Conservation (phyloP, 2,888 invertebrate species). For the Myopa tessellatipennis region DNA sequence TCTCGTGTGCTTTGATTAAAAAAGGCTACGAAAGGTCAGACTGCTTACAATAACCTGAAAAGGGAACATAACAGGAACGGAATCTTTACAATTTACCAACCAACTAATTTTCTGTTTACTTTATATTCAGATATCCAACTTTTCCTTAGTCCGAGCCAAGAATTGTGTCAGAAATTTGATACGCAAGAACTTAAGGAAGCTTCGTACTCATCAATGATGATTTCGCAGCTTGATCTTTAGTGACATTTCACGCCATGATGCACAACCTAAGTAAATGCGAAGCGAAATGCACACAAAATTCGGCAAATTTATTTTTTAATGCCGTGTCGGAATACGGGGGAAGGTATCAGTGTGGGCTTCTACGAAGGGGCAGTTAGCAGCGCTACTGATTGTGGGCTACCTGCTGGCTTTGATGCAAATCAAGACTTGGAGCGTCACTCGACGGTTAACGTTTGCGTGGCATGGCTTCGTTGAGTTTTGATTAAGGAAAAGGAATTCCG, state of each 20-base stretch:
- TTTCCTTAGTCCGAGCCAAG: background rate
- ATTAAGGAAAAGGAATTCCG: slow-evolving; percentile 51
- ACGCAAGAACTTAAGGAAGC: background rate
- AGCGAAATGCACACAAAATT: slow-evolving; percentile 43
- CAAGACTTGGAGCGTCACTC: background rate
- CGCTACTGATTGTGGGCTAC: slow-evolving; percentile 28
- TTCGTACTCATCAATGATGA: slow-evolving; percentile 25
- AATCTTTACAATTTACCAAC: too few relatives aligned
- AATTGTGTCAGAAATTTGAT: slow-evolving; percentile 18
- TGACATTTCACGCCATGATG: slow-evolving; percentile 52
- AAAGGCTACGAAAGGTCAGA: too few relatives aligned
- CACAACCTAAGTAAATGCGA: slow-evolving; percentile 48
- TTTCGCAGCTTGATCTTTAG: slow-evolving; percentile 43
- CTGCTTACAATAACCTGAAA: too few relatives aligned
- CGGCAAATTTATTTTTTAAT: background rate
- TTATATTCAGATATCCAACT: background rate
- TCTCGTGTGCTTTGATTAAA: too few relatives aligned
- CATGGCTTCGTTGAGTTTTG: slow-evolving; percentile 38
- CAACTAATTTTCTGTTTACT: too few relatives aligned
- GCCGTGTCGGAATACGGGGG: background rate
- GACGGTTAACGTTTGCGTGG: slow-evolving; percentile 1
- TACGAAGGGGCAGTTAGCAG: slow-evolving; percentile 19
- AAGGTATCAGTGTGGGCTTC: background rate
- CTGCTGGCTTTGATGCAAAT: background rate
- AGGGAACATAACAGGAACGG: too few relatives aligned